Evolutionary conservation across 1,140 invertebrate species (phyloP).

Genomic region (Hetaerina americana): DNA sequence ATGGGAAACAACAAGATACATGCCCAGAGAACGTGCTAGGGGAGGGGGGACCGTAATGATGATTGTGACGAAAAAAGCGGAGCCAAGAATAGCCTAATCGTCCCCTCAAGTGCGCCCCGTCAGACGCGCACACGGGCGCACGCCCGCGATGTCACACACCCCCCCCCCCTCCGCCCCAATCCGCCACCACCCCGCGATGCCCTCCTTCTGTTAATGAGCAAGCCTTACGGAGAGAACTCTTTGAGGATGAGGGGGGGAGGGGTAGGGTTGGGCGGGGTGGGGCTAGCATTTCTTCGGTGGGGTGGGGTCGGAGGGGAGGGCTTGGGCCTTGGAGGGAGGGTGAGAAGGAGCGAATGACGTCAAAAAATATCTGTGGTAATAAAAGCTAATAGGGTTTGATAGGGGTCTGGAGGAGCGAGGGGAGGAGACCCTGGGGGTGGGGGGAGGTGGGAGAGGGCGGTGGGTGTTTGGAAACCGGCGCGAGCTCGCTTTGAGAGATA

Average conservation of each 20-base stretch:
- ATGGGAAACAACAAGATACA: neutral
- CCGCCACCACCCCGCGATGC: neutral
- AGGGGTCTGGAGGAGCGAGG: neutral
- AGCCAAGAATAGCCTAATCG: neutral
- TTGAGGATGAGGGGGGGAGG: neutral
- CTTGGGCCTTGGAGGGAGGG: too few species aligned
- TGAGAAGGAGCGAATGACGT: neutral
- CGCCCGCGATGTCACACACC: neutral
- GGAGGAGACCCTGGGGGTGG: neutral
- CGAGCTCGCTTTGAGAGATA: too few species aligned
- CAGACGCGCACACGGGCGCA: neutral
- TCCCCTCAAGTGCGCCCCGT: neutral
- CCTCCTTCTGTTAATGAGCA: neutral
- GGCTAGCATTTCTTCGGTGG: too few species aligned
- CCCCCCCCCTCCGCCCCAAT: too few species aligned
- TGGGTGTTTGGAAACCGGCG: neutral
- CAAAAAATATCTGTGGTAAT: neutral
- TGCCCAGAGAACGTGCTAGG: neutral
- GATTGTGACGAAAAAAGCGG: neutral
- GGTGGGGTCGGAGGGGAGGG: neutral
- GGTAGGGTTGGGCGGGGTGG: neutral
- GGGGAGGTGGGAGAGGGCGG: neutral
- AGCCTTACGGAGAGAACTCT: neutral
- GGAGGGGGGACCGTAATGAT: neutral
- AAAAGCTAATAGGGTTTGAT: neutral